Conservation (phyloP, 37 sponge, comb jelly and placozoan genomes). For the Trichoplax adhaerens region DNA sequence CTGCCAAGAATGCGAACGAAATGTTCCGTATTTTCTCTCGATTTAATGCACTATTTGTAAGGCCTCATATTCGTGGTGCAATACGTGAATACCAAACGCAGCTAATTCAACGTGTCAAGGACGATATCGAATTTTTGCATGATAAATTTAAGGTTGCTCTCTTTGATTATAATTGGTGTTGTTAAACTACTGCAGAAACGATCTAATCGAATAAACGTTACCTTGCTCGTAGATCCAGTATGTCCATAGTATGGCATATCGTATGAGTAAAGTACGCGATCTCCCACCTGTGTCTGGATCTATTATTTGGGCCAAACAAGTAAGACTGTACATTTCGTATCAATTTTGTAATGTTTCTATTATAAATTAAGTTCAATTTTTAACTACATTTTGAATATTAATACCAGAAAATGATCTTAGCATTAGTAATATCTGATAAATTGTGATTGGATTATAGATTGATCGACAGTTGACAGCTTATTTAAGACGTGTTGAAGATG, state of each 20-base stretch:
- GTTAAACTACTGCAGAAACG: not conserved
- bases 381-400: not conserved
- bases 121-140: conserved; percentile 92
- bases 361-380: too few species aligned
- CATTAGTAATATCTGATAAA: not conserved
- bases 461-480: conserved; percentile 75
- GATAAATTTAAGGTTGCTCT: conserved; percentile 81
- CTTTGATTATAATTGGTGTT: not conserved
- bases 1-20: conserved; percentile 96
- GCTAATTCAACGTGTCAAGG: conserved; percentile 95
- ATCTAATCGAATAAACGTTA: too few species aligned
- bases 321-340: conserved; percentile 7
- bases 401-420: not conserved
- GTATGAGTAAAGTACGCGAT: conserved; percentile 59
- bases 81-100: conserved; percentile 97
- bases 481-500: conserved; percentile 82
- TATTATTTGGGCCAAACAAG: conserved; percentile 97
- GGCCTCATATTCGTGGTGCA: conserved; percentile 92
- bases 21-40: conserved; percentile 98
- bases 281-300: conserved; percentile 89
- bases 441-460: conserved; percentile 30
- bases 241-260: conserved; percentile 52
- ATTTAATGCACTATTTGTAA: conserved; percentile 93
- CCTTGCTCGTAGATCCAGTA: conserved; percentile 51
- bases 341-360: too few species aligned